These are phyloP conservation scores for Calameuta filiformis DNA, from an alignment of 2,888 invertebrate genomes.

Conservation along the genomic window DNA sequence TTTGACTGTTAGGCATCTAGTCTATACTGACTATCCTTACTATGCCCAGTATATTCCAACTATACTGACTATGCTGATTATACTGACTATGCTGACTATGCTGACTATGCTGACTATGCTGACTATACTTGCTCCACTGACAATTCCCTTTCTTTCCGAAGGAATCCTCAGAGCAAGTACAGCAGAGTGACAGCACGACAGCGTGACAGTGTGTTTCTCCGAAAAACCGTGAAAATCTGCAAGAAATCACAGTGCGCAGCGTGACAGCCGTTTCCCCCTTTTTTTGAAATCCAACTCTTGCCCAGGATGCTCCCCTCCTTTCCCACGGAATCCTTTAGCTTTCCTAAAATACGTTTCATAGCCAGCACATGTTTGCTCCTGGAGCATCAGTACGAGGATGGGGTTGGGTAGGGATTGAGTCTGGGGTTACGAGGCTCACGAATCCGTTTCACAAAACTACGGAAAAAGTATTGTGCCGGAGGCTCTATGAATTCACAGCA, in stretches of 20 bases:
- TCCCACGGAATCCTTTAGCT: conserved; percentile 63
- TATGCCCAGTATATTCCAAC: no score
- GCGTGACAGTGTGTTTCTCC: conserved; percentile 20
- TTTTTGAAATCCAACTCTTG: conserved; percentile 59
- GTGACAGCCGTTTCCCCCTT: conserved; percentile 30
- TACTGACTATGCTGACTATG: no score
- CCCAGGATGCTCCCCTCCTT: conserved; percentile 38
- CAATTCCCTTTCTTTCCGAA: no score
- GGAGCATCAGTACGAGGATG: background rate
- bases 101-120: no score
- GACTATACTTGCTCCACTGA: no score
- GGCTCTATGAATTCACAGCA: conserved; percentile 22
- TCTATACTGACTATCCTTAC: no score
- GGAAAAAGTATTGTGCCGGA: background rate
- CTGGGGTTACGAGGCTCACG: background rate
- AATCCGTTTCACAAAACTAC: conserved; percentile 3
- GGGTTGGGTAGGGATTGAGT: background rate
- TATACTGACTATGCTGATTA: no score
- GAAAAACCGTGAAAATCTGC: conserved; percentile 51
- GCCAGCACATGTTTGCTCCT: background rate
- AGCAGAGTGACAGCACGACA: no score
- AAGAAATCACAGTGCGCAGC: conserved; percentile 18
- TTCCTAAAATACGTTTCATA: conserved; percentile 48
- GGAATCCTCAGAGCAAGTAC: no score
- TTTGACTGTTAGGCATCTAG: no score